Conservation (phyloP, 2,888 invertebrate genomes). For the Hermodice carunculata region DNA sequence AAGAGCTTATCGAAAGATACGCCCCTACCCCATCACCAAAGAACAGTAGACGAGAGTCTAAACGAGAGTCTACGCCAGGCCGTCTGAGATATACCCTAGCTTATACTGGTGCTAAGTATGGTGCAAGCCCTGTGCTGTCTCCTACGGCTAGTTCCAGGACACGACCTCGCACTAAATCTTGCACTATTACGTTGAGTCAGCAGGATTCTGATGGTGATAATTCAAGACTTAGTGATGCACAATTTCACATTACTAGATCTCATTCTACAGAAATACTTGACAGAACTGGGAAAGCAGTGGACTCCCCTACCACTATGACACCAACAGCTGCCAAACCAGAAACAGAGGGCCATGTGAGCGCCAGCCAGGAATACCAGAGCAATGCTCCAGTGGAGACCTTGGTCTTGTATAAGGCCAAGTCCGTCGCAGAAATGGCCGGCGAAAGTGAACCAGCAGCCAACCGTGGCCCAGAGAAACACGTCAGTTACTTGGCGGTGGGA, state of each 20-base stretch:
- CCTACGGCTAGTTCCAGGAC: neutral
- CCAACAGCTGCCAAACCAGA: neutral
- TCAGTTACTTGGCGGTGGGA: neutral
- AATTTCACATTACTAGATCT: no score
- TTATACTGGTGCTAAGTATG: slow-evolving; percentile 1
- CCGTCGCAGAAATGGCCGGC: neutral
- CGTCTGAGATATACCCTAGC: neutral
- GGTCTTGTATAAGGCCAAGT: no score
- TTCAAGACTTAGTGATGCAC: no score
- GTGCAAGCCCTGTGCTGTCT: slow-evolving; percentile 3
- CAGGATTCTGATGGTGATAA: no score
- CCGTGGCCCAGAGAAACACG: neutral
- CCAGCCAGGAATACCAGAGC: no score
- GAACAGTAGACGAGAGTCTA: neutral
- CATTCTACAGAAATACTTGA: no score
- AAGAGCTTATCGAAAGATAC: slow-evolving; percentile 17
- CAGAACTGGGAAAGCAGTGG: no score
- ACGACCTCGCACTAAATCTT: neutral
- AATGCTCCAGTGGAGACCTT: no score
- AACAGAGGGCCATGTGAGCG: neutral
- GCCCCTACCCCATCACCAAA: neutral
- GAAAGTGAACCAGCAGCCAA: neutral
- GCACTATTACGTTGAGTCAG: no score
- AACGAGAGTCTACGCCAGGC: neutral
- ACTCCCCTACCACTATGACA: no score